Conservation (phyloP, 1,140 invertebrate species). For the Aphidius gifuensis region DNA sequence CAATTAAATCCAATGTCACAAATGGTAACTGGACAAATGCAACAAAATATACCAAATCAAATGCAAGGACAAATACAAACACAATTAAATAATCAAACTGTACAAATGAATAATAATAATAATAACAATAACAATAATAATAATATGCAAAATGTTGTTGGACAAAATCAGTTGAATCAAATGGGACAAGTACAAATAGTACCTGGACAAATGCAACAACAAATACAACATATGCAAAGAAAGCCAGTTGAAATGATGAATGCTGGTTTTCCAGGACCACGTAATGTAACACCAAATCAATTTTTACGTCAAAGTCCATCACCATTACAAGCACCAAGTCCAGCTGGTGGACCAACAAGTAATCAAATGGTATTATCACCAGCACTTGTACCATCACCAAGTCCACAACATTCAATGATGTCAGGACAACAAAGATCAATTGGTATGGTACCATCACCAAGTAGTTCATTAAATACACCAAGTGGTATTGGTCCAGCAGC, state of each 20-base stretch:
- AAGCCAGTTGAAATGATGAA: constrained; percentile 54
- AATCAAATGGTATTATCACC: constrained; percentile 70
- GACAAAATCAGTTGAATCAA: constrained; percentile 51
- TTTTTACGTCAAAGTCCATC: constrained; percentile 69
- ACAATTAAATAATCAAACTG: constrained; percentile 13
- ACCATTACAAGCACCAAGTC: constrained; percentile 64
- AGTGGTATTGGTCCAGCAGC: constrained; percentile 66
- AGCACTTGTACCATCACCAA: constrained; percentile 69
- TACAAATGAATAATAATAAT: constrained; percentile 55
- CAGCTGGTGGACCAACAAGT: constrained; percentile 59
- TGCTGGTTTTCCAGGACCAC: constrained; percentile 52
- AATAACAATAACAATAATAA: constrained; percentile 28
- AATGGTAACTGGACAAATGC: constrained; percentile 46
- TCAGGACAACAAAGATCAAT: constrained; percentile 52
- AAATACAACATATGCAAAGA: constrained; percentile 53
- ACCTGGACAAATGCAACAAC: constrained; percentile 59
- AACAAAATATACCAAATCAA: constrained; percentile 40
- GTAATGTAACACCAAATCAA: constrained; percentile 64
- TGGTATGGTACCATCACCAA: constrained; percentile 76
- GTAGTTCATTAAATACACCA: constrained; percentile 77
- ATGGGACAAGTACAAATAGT: constrained; percentile 58
- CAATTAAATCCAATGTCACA: constrained; percentile 31
- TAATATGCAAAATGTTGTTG: constrained; percentile 43
- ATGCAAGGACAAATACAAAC: constrained; percentile 34
- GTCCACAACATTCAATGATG: constrained; percentile 60